phyloP scores from a whole-genome alignment of 2,113 vertebrate species.

The pig (Sus scrofa) region DNA sequence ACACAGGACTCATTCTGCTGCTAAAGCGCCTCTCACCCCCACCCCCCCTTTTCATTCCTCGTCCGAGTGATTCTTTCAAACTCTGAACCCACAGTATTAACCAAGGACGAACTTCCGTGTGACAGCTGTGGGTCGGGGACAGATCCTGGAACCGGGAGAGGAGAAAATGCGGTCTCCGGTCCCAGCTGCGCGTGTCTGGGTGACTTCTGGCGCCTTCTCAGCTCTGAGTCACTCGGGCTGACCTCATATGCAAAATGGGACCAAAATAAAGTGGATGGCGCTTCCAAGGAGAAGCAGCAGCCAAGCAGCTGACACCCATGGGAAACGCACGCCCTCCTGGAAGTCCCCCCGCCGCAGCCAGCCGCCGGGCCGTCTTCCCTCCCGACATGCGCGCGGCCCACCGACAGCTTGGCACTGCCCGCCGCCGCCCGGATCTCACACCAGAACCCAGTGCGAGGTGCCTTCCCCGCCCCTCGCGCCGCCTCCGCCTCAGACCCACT shows the following conservation, averaged over 20 bases:
- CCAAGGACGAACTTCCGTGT: neutral
- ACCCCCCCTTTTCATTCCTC: neutral
- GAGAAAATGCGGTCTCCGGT: neutral
- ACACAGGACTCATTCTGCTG: neutral
- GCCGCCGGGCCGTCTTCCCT: too few species aligned
- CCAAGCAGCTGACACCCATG: neutral
- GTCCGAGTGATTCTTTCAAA: neutral
- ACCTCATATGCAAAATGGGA: neutral
- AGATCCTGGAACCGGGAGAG: neutral
- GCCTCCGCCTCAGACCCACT: neutral
- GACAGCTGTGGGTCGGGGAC: neutral
- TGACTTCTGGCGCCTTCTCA: neutral
- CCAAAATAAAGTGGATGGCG: neutral
- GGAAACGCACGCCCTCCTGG: neutral
- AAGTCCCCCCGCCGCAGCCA: neutral
- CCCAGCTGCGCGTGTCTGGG: constrained; percentile 47
- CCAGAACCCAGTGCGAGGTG: too few species aligned
- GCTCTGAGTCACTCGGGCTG: constrained; percentile 30
- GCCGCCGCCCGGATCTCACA: neutral
- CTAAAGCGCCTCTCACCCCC: neutral
- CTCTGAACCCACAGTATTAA: neutral
- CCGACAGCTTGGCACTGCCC: neutral
- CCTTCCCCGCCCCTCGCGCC: neutral
- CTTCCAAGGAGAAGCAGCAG: neutral
- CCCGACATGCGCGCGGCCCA: neutral